Evolutionary conservation across 35 echinoderm and acorn worm species (phyloP), one percentile per base, ranked within the genome.

Genomic region (Antedon bifida): DNA sequence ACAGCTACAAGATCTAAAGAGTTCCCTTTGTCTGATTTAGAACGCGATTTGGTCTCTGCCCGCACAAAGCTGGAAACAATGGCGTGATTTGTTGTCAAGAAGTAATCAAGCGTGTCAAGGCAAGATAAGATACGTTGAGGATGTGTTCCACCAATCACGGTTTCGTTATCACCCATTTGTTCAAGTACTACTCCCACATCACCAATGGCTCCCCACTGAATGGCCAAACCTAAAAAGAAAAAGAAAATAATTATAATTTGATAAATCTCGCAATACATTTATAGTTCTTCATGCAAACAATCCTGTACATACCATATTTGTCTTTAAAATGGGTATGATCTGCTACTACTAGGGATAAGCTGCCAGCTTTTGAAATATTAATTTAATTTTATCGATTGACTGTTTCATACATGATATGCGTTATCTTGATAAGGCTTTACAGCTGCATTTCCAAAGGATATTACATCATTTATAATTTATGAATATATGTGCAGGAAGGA

Each of bases 121-220:
- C 92, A 96, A 21, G 92, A 96, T 44, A 77, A 34, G 76, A 96
- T 96, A 78, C 88, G 73, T 42, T 96, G 92, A 76, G 92, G 74
- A 7, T 83, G 36, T 42, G 85, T 91, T 30, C 92, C 88, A 79
- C 88, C 81, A 34, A 91, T 82, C 13, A 90, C 85, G 12, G 73
- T 81, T 1, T 88, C 64, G 30, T 86, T 88, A 23, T 83, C 86
- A 79, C 88, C 92, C 92, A 96, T 91, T 42, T 86, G 87, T 76
- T 96, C 92, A 26, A 90, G 35, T n/a, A 90, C 92, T 35, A 96
- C 82, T 21, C 92, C 92, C 16, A 96, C 92, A 83, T 96, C 92
- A 75, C 92, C 92, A 30, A 96, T 96, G 5, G 90, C 92, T 34
- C 92, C 92, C 92, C 92, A 96, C 35, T 96, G 92, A 28, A 96